Base-by-base conservation (phyloP, 2,113 vertebrate genomes). In the Erinaceus europaeus region DNA sequence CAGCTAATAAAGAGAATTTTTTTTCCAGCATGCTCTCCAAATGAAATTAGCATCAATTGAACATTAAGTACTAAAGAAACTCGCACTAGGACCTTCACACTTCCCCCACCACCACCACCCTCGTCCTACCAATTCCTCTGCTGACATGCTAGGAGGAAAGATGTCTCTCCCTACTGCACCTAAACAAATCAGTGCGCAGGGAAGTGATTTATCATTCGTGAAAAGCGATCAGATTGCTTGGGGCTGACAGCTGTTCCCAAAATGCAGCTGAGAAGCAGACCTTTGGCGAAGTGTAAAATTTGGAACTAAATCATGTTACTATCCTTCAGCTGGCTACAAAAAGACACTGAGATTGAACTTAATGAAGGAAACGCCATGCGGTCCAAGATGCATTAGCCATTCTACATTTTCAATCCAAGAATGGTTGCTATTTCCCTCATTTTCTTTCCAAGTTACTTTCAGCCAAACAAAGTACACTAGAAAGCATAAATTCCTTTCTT, bases 191-290 rank as follows among this genome's bases (percentile, higher is more conserved):
- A 91, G 84, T 61, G 55, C 59, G 65, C 65, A 75, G 68, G 87
- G 59, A 92, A 94, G 92, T 86, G 91, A 94, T 95, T 96, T 92
- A 92, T 94, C 93, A 94, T 91, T 95, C 92, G 83, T 83, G 91
- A 93, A 95, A 91, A 92, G 93, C 91, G 90, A 93, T 94, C 94
- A 84, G 88, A 87, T 83, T 91, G 93, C 92, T 94, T 46, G 65
- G 72, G 73, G 95, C 72, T 87, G 93, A 94, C 95, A 95, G 95
- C 91, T 95, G 95, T 94, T 95, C 88, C 91, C 90, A 65, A 96
- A 95, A 93, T 88, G 90, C 94, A 95, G 89, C 91, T 96, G 90
- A 94, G 91, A 93, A 95, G 77, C 71, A 95, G 91, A 95, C 72
- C 95, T 93, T 93, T 93, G 92, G 93, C 84, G 94, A 94, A 87